Evolutionary conservation across 1,140 invertebrate genomes (phyloP).

Genomic region (Drosophila pruinosa): DNA sequence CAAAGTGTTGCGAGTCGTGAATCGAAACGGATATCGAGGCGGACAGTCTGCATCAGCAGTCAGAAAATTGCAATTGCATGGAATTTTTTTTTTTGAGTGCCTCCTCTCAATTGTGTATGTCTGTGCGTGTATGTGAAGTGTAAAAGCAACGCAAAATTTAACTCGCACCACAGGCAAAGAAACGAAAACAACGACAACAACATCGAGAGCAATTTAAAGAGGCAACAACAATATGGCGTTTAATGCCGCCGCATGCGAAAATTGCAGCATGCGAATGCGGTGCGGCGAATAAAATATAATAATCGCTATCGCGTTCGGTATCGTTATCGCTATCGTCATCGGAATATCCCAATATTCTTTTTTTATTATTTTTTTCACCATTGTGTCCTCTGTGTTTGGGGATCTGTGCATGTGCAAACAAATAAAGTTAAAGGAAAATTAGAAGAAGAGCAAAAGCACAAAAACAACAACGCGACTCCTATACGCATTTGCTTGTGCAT

Average conservation of each 20-base stretch:
- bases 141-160: constrained; percentile 37
- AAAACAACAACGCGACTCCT: constrained; percentile 27
- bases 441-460: constrained; percentile 24
- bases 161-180: constrained; percentile 33
- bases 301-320: constrained; percentile 17
- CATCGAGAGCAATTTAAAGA: constrained; percentile 31
- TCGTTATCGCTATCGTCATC: constrained; percentile 17
- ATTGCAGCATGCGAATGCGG: constrained; percentile 46
- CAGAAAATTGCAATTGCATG: constrained; percentile 43
- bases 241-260: constrained; percentile 50
- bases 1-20: constrained; percentile 55
- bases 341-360: constrained; percentile 23
- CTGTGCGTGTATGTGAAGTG: constrained; percentile 25
- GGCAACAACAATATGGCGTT: constrained; percentile 54
- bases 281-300: constrained; percentile 19
- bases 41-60: constrained; percentile 40
- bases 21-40: constrained; percentile 51
- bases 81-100: constrained; percentile 39
- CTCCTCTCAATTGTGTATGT: constrained; percentile 41
- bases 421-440: constrained; percentile 23
- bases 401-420: constrained; percentile 20
- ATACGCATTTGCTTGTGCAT: constrained; percentile 14
- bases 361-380: constrained; percentile 29
- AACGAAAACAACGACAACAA: constrained; percentile 29
- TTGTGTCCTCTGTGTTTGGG: constrained; percentile 9